These are phyloP conservation scores for Epinephelus cyanopodus DNA, from an alignment of 2,113 vertebrate species.

Conservation along the genomic window DNA sequence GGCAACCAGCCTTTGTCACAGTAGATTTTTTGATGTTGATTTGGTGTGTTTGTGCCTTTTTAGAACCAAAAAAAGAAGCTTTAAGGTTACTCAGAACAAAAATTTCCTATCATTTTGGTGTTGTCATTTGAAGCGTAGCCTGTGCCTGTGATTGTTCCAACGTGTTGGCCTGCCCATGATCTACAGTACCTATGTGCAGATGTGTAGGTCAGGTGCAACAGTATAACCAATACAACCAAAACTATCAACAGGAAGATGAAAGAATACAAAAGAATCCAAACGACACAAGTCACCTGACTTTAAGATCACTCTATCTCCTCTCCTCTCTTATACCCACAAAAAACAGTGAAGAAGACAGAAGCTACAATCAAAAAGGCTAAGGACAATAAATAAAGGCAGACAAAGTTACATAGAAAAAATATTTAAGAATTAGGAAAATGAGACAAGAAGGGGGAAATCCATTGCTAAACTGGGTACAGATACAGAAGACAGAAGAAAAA, in stretches of 20 bases:
- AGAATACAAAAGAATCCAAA: not conserved
- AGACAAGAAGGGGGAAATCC: not conserved
- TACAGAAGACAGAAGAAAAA: conserved; percentile 19
- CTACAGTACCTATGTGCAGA: not conserved
- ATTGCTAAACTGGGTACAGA: not conserved
- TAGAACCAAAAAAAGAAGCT: too few relatives aligned
- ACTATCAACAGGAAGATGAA: not conserved
- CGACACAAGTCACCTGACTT: not conserved
- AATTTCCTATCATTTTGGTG: not conserved
- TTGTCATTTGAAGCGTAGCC: not conserved
- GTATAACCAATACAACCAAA: not conserved
- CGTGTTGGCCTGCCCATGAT: not conserved
- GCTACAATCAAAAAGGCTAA: not conserved
- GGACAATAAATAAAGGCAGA: not conserved
- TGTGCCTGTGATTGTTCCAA: not conserved
- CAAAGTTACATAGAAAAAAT: not conserved
- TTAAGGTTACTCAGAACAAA: too few relatives aligned
- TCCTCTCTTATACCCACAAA: not conserved
- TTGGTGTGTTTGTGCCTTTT: too few relatives aligned
- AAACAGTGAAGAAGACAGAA: not conserved
- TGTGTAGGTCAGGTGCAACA: not conserved
- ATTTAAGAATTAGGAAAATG: conserved; percentile 1
- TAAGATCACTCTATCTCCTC: not conserved
- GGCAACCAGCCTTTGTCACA: too few relatives aligned
- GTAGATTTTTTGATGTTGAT: too few relatives aligned